Base-by-base conservation (phyloP, 2,797 vertebrate species). In the Dermochelys coriacea region DNA sequence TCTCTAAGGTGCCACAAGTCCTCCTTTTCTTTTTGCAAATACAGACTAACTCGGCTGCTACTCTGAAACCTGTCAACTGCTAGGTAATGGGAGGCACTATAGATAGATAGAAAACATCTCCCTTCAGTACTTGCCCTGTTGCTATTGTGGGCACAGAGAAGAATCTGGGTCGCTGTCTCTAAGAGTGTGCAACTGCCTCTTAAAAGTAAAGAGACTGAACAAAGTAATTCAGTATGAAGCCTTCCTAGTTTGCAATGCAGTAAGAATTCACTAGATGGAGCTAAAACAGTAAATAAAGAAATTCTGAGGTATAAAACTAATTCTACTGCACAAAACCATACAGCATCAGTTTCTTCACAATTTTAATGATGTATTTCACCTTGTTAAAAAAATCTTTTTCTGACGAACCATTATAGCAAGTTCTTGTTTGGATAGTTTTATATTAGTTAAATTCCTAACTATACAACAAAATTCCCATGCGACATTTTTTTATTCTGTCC, bases 261-360 rank as follows among this genome's bases (percentile, higher is more conserved):
- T 85, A 83, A n/a, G 71, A 85, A 93, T 90, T 96, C 97, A 96
- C 96, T 94, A 98, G 97, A 96, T 97, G 97, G 97, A 88, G 97
- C 96, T 97, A 97, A 97, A 91, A 96, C 37, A 94, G 92, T 94
- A 95, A 94, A 89, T 93, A 97, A 74, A 91, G 91, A 89, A 90
- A 93, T 50, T 78, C 49, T 87, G 51, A 77, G 51, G 31, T 80
- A 10, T 6, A 71, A 86, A 85, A 90, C 64, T 57, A 25, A 54
- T 59, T 50, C 29, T 16, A 10, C 41, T 50, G 74, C 57, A 85
- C 49, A 88, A 87, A n/a, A 78, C 57, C 25, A 8, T 45, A 41
- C 4, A 12, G n/a, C 50, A 75, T 5, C 16, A 59, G 12, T 80
- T 8, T 94, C 85, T 85, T 80, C 90, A 59, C 29, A 19, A 51